Percentiles rank a stretch among this genome's conserved stretches.
phyloP scores from a whole-genome alignment of 2,797 vertebrate species.

The Tokudaia tokunoshimensis region DNA sequence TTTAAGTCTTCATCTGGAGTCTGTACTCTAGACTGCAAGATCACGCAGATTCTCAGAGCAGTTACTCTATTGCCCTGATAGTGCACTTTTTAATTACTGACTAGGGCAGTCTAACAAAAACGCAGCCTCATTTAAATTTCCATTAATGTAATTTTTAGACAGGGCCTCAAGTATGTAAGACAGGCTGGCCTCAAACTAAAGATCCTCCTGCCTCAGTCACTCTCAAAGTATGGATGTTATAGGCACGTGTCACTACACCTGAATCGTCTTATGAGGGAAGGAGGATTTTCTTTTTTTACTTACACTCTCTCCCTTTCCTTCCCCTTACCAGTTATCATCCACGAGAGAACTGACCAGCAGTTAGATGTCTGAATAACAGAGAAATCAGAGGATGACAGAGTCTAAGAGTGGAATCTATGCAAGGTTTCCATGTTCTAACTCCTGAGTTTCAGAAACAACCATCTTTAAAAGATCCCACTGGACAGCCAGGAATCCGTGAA shows the following conservation, averaged over 20 bases:
- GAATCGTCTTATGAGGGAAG: not conserved
- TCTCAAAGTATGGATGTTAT: no score
- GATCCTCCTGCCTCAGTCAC: not conserved
- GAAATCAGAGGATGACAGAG: not conserved
- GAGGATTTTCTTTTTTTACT: not conserved
- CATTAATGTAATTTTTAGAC: not conserved
- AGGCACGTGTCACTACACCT: not conserved
- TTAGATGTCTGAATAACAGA: not conserved
- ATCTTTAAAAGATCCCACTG: not conserved
- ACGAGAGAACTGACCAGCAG: not conserved
- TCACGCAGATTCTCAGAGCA: not conserved
- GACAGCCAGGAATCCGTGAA: not conserved
- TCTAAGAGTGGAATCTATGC: not conserved
- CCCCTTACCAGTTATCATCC: not conserved
- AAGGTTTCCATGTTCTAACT: not conserved
- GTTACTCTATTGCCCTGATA: not conserved
- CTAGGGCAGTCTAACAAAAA: constrained; percentile 21
- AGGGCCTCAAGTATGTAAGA: not conserved
- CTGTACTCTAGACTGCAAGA: not conserved
- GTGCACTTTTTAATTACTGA: not conserved
- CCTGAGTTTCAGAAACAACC: not conserved
- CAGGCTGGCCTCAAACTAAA: not conserved
- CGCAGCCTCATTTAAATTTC: constrained; percentile 14
- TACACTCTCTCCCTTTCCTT: not conserved
- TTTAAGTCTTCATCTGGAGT: not conserved